These are phyloP conservation scores for Pachliopta kotzebuea DNA, from an alignment of 2,888 invertebrate genomes.

Conservation along the genomic window DNA sequence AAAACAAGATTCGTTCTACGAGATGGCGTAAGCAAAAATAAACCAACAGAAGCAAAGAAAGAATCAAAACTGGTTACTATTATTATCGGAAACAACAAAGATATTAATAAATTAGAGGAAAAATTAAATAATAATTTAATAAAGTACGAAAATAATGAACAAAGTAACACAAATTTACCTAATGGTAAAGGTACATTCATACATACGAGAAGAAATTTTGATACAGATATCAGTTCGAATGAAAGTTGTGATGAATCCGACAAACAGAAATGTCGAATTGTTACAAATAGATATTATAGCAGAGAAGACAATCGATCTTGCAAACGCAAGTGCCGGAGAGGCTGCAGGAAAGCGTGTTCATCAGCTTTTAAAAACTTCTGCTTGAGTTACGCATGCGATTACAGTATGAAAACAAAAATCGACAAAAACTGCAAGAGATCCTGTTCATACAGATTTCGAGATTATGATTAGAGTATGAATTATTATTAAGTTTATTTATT, in stretches of 20 bases:
- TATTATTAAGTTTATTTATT: no score
- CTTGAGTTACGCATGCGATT: constrained; percentile 12
- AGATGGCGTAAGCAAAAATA: background rate
- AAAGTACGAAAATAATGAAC: background rate
- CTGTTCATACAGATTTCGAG: constrained; percentile 1
- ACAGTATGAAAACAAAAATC: constrained; percentile 18
- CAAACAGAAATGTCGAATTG: background rate
- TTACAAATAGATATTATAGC: background rate
- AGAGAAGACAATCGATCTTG: background rate
- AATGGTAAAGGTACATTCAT: background rate
- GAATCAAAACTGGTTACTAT: background rate
- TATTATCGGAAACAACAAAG: constrained; percentile 1
- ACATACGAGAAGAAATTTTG: background rate
- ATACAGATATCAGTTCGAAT: background rate
- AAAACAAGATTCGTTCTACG: background rate
- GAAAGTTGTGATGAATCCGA: background rate
- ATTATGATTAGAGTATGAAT: no score
- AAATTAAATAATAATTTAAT: background rate
- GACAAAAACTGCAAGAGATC: constrained; percentile 9
- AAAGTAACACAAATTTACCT: background rate
- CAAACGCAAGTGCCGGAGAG: background rate
- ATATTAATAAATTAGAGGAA: background rate
- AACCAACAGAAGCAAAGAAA: background rate
- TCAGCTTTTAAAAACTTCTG: constrained; percentile 20
- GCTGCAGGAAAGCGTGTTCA: constrained; percentile 10